Percentiles rank a stretch among this genome's conserved stretches.
Conservation (phyloP, 2,797 vertebrate species). For the Esox masquinongy region DNA sequence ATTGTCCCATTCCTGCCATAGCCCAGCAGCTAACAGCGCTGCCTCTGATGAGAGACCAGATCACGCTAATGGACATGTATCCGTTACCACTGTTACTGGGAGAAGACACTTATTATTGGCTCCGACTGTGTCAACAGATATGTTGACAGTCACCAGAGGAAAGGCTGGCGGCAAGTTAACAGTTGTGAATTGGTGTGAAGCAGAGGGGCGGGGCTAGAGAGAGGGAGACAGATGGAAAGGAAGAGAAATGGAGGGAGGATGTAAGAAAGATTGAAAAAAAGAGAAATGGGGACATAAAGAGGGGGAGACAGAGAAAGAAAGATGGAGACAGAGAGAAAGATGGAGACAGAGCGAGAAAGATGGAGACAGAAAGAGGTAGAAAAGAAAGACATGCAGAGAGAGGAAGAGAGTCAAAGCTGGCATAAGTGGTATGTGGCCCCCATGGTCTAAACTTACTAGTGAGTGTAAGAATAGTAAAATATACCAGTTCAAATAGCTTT, state of each 20-base stretch:
- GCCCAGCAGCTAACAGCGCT: slow-evolving; percentile 6
- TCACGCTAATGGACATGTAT: slow-evolving; percentile 59
- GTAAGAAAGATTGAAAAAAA: not conserved
- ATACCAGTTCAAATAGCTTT: too few relatives aligned
- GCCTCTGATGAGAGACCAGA: slow-evolving; percentile 49
- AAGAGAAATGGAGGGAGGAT: not conserved
- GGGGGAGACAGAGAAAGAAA: not conserved
- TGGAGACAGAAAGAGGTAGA: too few relatives aligned
- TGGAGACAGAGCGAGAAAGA: slow-evolving; percentile 1
- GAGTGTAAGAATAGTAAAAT: too few relatives aligned
- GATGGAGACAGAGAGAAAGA: not conserved
- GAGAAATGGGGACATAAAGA: not conserved
- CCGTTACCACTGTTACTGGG: slow-evolving; percentile 33
- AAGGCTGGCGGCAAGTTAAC: slow-evolving; percentile 46
- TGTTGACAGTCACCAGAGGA: slow-evolving; percentile 40
- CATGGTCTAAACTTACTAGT: too few relatives aligned
- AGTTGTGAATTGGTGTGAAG: slow-evolving; percentile 31
- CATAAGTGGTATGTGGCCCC: too few relatives aligned
- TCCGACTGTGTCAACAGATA: slow-evolving; percentile 32
- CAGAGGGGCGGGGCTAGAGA: slow-evolving; percentile 7
- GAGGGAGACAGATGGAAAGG: not conserved
- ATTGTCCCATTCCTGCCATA: slow-evolving; percentile 8
- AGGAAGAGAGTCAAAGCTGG: not conserved
- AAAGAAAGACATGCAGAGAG: not conserved
- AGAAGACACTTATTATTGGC: slow-evolving; percentile 24